Conservation (phyloP, 1,140 invertebrate genomes). For the Tetramorium simillimum region DNA sequence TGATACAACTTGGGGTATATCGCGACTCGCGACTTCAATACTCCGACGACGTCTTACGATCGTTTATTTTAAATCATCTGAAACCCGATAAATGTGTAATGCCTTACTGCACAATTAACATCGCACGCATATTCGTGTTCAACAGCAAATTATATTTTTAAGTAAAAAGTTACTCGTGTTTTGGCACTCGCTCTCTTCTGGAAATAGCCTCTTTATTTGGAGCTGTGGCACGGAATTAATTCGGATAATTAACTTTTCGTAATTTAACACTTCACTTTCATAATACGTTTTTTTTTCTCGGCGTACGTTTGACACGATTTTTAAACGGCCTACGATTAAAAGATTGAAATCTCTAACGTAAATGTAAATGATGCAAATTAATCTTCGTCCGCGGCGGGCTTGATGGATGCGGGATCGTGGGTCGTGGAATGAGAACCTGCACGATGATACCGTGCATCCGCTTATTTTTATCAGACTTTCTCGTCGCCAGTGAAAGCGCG, state of each 20-base stretch:
- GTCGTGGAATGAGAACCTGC: constrained; percentile 33
- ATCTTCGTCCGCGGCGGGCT: background rate
- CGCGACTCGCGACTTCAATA: too few relatives aligned
- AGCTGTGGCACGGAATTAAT: background rate
- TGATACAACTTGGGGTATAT: background rate
- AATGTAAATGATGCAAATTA: constrained; percentile 1
- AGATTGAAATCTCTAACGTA: background rate
- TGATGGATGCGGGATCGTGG: background rate
- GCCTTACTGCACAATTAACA: too few relatives aligned
- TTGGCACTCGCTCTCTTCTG: too few relatives aligned
- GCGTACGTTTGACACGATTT: background rate
- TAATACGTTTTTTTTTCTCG: background rate
- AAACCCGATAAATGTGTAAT: too few relatives aligned
- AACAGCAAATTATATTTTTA: too few relatives aligned
- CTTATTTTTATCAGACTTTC: constrained; percentile 54
- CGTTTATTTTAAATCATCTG: too few relatives aligned
- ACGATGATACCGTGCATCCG: background rate
- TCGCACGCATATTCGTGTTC: too few relatives aligned
- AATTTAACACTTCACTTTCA: background rate
- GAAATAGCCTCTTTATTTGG: too few relatives aligned
- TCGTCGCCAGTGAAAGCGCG: constrained; percentile 47
- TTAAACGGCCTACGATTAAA: background rate
- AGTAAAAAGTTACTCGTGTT: too few relatives aligned
- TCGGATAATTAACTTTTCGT: background rate
- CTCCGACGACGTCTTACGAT: too few relatives aligned